Conservation (phyloP, 2,113 vertebrate genomes). For the Oreochromis spilurus region DNA sequence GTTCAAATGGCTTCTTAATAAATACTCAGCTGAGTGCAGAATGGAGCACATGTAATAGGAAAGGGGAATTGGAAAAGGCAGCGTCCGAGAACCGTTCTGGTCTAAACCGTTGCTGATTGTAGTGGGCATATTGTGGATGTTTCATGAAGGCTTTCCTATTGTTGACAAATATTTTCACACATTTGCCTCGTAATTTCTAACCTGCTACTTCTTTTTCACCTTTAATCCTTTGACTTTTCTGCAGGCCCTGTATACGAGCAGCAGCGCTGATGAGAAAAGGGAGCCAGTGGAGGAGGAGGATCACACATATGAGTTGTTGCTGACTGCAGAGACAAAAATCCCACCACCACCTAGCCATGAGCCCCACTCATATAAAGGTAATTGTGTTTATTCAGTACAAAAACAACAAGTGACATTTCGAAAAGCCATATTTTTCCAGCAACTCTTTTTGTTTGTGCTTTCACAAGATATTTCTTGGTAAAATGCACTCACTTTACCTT, state of each 20-base stretch:
- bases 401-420: neutral
- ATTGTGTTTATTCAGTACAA: neutral
- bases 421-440: neutral
- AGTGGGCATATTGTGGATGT: neutral
- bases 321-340: slow-evolving; percentile 89
- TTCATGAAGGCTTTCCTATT: neutral
- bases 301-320: slow-evolving; percentile 89
- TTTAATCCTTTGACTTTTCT: neutral
- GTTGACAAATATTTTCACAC: neutral
- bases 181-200: neutral
- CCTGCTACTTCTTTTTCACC: neutral
- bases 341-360: slow-evolving; percentile 37
- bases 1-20: slow-evolving; percentile 14
- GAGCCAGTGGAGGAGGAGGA: slow-evolving; percentile 79
- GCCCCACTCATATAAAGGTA: slow-evolving; percentile 38
- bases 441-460: neutral
- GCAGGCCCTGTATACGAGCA: slow-evolving; percentile 75
- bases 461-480: neutral
- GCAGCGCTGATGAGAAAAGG: slow-evolving; percentile 74
- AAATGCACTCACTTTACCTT: neutral
- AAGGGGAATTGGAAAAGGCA: neutral
- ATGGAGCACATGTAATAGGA: neutral
- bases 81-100: neutral
- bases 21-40: slow-evolving; percentile 20
- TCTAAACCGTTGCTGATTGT: neutral